A percentile compares a stretch with the other conserved stretches of the same genome.
phyloP scores from a whole-genome alignment of 2,113 vertebrate species.

The Planiliza haematocheilus region DNA sequence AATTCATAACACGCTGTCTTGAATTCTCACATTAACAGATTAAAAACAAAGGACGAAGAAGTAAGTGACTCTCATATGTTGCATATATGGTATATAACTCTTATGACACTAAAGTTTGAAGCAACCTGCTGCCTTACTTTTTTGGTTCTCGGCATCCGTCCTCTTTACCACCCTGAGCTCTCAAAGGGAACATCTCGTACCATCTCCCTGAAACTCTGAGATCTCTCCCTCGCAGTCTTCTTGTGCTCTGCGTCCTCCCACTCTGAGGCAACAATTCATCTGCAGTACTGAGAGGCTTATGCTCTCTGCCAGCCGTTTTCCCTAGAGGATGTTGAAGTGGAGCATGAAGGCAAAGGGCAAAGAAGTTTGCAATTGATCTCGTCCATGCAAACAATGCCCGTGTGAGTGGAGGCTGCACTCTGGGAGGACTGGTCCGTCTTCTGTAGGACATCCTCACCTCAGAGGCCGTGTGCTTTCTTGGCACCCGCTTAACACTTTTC shows the following conservation, averaged over 20 bases:
- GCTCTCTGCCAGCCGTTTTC: conserved; percentile 28
- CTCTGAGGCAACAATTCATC: conserved; percentile 39
- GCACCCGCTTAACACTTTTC: neutral
- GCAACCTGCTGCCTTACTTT: neutral
- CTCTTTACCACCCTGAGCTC: neutral
- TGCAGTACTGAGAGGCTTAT: conserved; percentile 8
- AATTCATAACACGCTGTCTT: neutral
- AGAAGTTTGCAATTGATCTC: conserved; percentile 43
- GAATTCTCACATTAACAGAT: neutral
- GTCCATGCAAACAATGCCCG: conserved; percentile 26
- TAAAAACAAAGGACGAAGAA: too few species aligned
- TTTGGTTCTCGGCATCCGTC: neutral
- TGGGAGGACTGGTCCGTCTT: neutral
- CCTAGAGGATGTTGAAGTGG: conserved; percentile 31
- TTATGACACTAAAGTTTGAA: too few species aligned
- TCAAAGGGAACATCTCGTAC: neutral
- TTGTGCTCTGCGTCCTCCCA: conserved; percentile 23
- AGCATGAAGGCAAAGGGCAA: conserved; percentile 27
- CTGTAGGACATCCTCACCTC: neutral
- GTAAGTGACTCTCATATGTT: too few species aligned
- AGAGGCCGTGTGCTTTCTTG: neutral
- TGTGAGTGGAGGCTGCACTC: conserved; percentile 14
- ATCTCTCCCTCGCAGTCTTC: conserved; percentile 26
- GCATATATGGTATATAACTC: too few species aligned
- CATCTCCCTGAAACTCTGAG: neutral